phyloP scores from a whole-genome alignment of 2,113 vertebrate species.

The Hippolais icterina region DNA sequence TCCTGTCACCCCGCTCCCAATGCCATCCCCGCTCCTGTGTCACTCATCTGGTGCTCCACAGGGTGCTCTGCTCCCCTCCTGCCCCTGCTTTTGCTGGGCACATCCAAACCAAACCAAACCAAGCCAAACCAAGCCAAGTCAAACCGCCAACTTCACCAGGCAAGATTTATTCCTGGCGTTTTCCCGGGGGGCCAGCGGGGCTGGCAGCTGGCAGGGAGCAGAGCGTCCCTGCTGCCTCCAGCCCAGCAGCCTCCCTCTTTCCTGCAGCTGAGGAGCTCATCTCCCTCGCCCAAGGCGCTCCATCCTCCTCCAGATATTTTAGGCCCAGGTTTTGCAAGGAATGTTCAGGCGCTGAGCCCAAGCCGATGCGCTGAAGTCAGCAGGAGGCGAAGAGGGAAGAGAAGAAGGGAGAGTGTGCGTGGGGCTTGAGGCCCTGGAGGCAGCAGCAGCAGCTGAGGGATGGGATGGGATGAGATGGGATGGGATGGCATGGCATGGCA shows the following conservation, averaged over 20 bases:
- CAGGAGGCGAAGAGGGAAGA: slow-evolving; percentile 38
- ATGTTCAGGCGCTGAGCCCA: slow-evolving; percentile 53
- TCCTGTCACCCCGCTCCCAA: not conserved
- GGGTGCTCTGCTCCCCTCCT: not conserved
- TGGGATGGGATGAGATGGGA: not conserved
- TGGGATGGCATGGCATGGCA: not conserved
- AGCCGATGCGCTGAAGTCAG: slow-evolving; percentile 43
- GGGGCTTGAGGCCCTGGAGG: slow-evolving; percentile 19
- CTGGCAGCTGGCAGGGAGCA: not conserved
- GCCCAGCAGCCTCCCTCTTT: not conserved
- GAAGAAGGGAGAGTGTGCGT: not conserved
- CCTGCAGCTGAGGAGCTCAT: slow-evolving; percentile 34
- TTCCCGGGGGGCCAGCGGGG: not conserved
- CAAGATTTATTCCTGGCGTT: not conserved
- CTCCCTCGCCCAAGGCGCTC: slow-evolving; percentile 51
- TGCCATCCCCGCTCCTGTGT: fast-evolving
- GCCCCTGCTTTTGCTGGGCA: not conserved
- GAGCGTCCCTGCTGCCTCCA: not conserved
- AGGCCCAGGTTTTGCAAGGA: slow-evolving; percentile 60
- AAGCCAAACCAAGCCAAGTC: not conserved
- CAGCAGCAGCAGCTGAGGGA: not conserved
- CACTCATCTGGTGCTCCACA: fast-evolving
- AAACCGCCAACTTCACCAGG: not conserved
- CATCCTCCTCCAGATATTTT: slow-evolving; percentile 61
- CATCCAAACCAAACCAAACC: not conserved